Conservation (phyloP, 2,797 vertebrate species). For the Thamnophis elegans region DNA sequence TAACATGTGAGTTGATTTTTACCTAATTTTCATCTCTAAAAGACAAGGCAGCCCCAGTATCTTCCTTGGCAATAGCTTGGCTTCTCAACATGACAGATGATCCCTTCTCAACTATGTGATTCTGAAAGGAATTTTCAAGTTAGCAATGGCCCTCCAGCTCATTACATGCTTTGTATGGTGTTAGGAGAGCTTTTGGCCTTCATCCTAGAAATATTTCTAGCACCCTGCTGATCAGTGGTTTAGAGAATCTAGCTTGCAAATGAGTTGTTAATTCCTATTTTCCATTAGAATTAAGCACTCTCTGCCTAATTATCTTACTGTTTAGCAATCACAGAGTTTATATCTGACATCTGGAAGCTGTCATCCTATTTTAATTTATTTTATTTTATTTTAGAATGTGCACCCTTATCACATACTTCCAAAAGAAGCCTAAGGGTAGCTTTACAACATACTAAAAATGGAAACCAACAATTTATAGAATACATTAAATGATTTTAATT, state of each 20-base stretch:
- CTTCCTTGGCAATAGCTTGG: background rate
- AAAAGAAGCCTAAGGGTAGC: background rate
- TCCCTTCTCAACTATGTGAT: background rate
- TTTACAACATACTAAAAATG: background rate
- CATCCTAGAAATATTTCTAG: constrained; percentile 26
- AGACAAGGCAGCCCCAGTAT: background rate
- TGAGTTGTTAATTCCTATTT: constrained; percentile 28
- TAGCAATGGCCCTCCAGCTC: background rate
- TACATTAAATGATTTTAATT: background rate
- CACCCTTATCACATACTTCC: background rate
- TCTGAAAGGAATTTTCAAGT: background rate
- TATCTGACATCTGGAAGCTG: constrained; percentile 23
- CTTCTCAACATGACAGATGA: background rate
- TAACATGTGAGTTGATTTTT: background rate
- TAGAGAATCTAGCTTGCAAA: constrained; percentile 31
- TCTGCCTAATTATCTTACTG: constrained; percentile 37
- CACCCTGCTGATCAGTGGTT: constrained; percentile 13
- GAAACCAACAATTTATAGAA: background rate
- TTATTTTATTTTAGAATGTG: constrained; percentile 12
- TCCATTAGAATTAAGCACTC: constrained; percentile 22
- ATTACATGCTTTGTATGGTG: constrained; percentile 8
- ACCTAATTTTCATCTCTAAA: background rate
- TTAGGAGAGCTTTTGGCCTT: constrained; percentile 14
- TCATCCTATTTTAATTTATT: constrained; percentile 18
- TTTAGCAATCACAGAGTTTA: constrained; percentile 39